Base-by-base conservation (phyloP, 2,888 invertebrate species). In the Archaeoteleia sp. region DNA sequence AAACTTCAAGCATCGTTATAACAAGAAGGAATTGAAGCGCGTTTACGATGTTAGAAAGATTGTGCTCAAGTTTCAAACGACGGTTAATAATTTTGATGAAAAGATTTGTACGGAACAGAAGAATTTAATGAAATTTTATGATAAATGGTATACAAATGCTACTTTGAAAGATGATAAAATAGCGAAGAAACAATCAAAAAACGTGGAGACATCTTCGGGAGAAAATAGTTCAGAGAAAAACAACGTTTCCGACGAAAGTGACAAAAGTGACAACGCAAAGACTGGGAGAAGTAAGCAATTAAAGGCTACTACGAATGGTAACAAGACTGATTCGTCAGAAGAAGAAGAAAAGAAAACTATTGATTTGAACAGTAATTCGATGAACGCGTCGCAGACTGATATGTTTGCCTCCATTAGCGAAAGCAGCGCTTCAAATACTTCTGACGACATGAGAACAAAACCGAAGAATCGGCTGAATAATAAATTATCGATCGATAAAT, bases 11-110 rank as follows among this genome's bases (percentile, higher is more conserved):
- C 51, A 58, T 9, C 15, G 62, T 0, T 58, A 62, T 8, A 48
- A 54, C 9, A 68, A 68, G 9, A 10, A 43, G 2, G 68, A 68
- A n/a, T 29, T 68, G 14, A 68, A 60, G 17, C 54, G 48, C 2
- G 13, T 45, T 0, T 40, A 58, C n/a, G 63, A 68, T 6, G 32
- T 68, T 0, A 12, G 53, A 0, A 58, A 45, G 30, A 68, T 68
- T 7, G 35, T 63, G 0, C 43, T 15, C 0, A 68, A 68, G 7
- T 63, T 63, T 25, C 8, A 68, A 4, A 9, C 15, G 2, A 46
- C 46, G 0, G 2, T 60, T 0, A 42, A 60, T 0, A 68, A 68
- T n/a, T 34, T 63, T 2, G 14, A 12, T 1, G 48, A 54, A 0
- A 60, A 3, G 6, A n/a, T 17, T 0, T 34, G 40, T 3, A 34